phyloP scores from a whole-genome alignment of 2,113 vertebrate species.

The Himantopus leucocephalus region DNA sequence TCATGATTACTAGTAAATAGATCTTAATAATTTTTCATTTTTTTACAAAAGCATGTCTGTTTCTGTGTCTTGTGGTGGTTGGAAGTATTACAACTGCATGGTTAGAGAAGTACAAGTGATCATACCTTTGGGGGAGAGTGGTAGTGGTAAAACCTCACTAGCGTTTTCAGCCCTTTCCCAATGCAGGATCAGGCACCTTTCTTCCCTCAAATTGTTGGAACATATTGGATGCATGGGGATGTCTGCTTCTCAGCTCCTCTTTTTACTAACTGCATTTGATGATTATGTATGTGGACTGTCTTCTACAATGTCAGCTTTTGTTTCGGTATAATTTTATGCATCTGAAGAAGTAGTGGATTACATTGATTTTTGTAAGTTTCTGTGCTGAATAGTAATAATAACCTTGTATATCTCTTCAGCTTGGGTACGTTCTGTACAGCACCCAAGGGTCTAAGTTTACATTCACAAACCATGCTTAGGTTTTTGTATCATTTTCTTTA shows the following conservation, averaged over 20 bases:
- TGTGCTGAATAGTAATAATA: background rate
- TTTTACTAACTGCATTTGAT: background rate
- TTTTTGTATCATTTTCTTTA: background rate
- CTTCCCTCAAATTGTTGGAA: background rate
- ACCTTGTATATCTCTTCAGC: background rate
- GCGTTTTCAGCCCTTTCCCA: background rate
- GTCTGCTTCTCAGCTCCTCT: background rate
- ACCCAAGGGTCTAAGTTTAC: background rate
- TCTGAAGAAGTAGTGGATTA: background rate
- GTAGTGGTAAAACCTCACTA: background rate
- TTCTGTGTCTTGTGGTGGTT: background rate
- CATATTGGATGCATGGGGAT: background rate
- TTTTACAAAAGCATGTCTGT: background rate
- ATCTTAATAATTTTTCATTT: background rate
- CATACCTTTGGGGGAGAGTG: background rate
- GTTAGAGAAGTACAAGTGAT: background rate
- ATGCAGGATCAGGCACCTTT: background rate
- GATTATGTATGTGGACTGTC: background rate
- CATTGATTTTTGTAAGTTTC: background rate
- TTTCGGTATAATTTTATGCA: background rate
- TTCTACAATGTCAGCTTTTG: background rate
- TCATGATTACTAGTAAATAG: background rate
- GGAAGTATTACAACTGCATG: fast-evolving
- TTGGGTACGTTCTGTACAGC: background rate
- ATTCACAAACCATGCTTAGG: background rate